Conservation (phyloP, 1,140 invertebrate species). For the Laupala kohalensis region DNA sequence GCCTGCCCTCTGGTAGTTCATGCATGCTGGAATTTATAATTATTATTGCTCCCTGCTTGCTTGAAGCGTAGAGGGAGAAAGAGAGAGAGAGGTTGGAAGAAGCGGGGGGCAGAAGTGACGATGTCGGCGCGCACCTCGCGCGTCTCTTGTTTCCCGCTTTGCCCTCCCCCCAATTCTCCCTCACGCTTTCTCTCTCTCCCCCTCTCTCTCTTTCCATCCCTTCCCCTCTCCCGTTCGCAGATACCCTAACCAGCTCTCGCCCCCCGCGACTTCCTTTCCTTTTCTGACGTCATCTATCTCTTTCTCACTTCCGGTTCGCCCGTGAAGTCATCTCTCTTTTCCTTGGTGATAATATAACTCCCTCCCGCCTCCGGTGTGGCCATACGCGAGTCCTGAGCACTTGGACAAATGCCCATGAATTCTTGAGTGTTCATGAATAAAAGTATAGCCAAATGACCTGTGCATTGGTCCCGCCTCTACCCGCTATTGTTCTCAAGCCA, state of each 20-base stretch:
- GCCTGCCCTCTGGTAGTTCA: neutral
- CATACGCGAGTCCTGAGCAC: neutral
- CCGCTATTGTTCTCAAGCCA: too few species aligned
- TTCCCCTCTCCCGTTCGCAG: too few species aligned
- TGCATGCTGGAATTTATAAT: neutral
- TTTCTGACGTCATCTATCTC: too few species aligned
- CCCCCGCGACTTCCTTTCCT: too few species aligned
- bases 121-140: neutral
- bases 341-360: neutral
- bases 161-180: neutral
- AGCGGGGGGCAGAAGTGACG: too few species aligned
- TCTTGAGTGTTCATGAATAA: conserved; percentile 12
- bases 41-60: neutral
- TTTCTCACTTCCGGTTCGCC: too few species aligned
- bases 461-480: neutral
- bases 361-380: neutral
- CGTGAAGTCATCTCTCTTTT: too few species aligned
- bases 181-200: neutral
- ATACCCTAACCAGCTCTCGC: too few species aligned
- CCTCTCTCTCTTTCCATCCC: too few species aligned
- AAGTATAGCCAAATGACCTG: conserved; percentile 11
- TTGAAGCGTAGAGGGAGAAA: neutral
- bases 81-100: neutral
- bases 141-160: neutral
- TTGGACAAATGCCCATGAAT: conserved; percentile 13